Base-by-base conservation (phyloP, 2,113 vertebrate species). In the Andinoacara biseriatus region DNA sequence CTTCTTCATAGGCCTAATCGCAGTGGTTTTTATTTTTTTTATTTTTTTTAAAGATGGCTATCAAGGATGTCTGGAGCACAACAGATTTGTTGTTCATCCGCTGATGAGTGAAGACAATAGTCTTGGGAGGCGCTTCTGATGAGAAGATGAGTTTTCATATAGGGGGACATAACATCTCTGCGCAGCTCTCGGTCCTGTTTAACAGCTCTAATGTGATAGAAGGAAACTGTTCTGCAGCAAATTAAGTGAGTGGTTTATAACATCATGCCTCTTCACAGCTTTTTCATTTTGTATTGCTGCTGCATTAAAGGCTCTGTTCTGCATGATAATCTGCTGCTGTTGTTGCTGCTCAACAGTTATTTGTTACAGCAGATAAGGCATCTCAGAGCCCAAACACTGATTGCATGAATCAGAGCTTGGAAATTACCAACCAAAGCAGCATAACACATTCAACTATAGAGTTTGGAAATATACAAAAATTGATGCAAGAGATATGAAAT, bases 151-250 rank as follows among this genome's bases (percentile, higher is more conserved):
- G 83, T 87, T 93, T 92, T 85, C 76, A 81, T 90, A 76, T 86
- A 84, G 87, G 76, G 86, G 90, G 83, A 89, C 87, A 75, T 69
- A 89, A 86, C 86, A 87, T 82, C 81, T 82, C 69, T 59, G 35
- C 20, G 72, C 85, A 86, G 81, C 76, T 57, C 88, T 87, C 81
- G 15, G 82, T 74, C 84, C 89, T 89, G 86, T 89, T 93, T 92
- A 94, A 90, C 83, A 81, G 77, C 86, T 79, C 85, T 92, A 89
- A 90, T 89, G 88, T 92, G 87, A 92, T 90, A 82, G 90, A 94
- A 77, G 81, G 87, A 93, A 91, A 91, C 86, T 77, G 80, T 87
- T 92, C 75, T 74, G 83, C 80, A 93, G 75, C 85, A 91, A 93
- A 93, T 94, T 87, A 92, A 82, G 82, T 86, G 89, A 90, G 87